These are phyloP conservation scores for Atrichornis clamosus DNA, from an alignment of 2,113 vertebrate species.

Conservation along the genomic window DNA sequence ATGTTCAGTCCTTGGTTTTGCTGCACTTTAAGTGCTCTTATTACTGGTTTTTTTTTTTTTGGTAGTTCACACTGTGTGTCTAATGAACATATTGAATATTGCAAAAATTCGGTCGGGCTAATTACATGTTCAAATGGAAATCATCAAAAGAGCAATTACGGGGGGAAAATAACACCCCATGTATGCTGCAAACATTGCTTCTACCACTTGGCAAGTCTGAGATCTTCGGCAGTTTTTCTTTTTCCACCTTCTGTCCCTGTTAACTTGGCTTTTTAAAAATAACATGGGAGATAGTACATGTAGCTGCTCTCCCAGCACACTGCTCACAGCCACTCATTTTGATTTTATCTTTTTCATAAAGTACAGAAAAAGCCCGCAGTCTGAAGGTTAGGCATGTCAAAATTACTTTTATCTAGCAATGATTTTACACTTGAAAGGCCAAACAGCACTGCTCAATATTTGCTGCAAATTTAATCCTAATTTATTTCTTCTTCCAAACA, in stretches of 20 bases:
- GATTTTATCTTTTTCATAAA: background rate
- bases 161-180: background rate
- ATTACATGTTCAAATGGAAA: background rate
- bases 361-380: background rate
- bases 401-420: background rate
- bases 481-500: background rate
- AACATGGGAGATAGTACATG: background rate
- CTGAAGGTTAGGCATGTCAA: background rate
- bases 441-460: background rate
- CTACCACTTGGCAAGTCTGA: background rate
- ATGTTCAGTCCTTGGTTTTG: background rate
- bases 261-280: background rate
- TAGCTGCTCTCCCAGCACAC: background rate
- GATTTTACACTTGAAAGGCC: background rate
- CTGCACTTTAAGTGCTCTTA: background rate
- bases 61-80: background rate
- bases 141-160: background rate
- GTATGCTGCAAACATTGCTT: background rate
- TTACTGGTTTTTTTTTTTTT: background rate
- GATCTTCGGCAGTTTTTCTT: background rate
- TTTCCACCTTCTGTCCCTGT: background rate
- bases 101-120: background rate
- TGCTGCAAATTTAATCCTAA: background rate
- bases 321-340: background rate
- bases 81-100: background rate